A percentile compares a stretch with the other conserved stretches of the same genome.
Evolutionary conservation across 2,888 invertebrate species (phyloP).

Genomic region (Acronicta leporina): DNA sequence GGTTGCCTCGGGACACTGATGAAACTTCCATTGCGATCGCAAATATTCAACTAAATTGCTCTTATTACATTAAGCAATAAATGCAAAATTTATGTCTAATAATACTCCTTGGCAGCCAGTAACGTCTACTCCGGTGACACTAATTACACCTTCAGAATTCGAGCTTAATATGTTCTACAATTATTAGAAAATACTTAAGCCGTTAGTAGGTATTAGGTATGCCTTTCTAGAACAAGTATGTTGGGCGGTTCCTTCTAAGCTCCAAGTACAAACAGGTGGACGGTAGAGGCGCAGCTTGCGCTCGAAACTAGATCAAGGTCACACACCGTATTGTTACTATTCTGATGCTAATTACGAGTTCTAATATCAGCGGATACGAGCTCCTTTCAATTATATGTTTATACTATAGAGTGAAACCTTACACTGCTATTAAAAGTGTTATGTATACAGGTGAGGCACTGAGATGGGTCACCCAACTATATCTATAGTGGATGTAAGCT

Average conservation of each 20-base stretch:
- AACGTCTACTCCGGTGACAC: constrained; percentile 47
- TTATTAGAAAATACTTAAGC: constrained; percentile 39
- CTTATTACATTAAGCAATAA: constrained; percentile 59
- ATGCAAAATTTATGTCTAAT: constrained; percentile 52
- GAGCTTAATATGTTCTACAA: constrained; percentile 27
- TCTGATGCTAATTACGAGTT: constrained; percentile 75
- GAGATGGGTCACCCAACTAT: not conserved
- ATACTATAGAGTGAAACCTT: constrained; percentile 25
- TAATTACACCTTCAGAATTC: constrained; percentile 53
- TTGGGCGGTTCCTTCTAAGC: constrained; percentile 60
- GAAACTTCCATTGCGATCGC: constrained; percentile 62
- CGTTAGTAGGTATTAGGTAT: constrained; percentile 27
- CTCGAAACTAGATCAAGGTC: constrained; percentile 81
- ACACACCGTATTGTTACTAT: constrained; percentile 75
- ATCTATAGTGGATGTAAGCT: constrained; percentile 5
- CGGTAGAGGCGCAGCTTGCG: constrained; percentile 62
- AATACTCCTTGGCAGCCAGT: constrained; percentile 42
- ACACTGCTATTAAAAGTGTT: constrained; percentile 18
- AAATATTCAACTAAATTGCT: constrained; percentile 64
- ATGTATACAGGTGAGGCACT: not conserved
- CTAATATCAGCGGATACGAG: constrained; percentile 65
- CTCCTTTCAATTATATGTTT: constrained; percentile 46
- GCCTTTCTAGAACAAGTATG: constrained; percentile 59
- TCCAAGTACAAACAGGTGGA: constrained; percentile 71
- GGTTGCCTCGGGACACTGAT: constrained; percentile 48